Evolutionary conservation across 2,113 vertebrate species (phyloP).

Genomic region (Uropsilus gracilis): DNA sequence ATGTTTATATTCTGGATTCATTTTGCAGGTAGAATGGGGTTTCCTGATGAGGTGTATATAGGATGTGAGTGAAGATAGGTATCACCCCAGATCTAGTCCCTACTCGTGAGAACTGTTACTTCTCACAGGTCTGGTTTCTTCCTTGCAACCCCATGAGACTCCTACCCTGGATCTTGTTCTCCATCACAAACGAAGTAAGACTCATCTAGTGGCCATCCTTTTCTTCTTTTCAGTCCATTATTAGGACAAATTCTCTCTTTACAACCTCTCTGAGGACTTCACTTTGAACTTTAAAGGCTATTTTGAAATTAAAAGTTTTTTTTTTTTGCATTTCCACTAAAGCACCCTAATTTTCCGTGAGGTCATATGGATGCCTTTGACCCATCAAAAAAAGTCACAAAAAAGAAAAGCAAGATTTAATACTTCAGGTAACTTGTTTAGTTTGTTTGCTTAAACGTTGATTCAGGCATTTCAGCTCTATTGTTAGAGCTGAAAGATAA

Average conservation of each 20-base stretch:
- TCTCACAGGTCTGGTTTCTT: neutral
- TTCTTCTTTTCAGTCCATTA: neutral
- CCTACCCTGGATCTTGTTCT: neutral
- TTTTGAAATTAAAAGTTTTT: conserved; percentile 42
- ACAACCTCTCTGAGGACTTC: neutral
- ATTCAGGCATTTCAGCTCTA: neutral
- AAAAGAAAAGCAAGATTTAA: neutral
- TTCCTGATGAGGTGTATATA: neutral
- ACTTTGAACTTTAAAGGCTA: neutral
- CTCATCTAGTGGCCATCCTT: too few relatives aligned
- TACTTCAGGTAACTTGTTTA: conserved; percentile 33
- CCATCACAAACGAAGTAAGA: neutral
- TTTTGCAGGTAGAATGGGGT: neutral
- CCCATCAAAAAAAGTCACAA: neutral
- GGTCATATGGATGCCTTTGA: neutral
- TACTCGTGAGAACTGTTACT: neutral
- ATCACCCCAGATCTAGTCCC: neutral
- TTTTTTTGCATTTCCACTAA: conserved; percentile 1
- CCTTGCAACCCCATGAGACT: neutral
- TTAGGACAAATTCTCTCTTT: neutral
- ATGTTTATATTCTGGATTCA: neutral
- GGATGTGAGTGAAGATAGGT: neutral
- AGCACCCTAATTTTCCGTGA: conserved; percentile 31
- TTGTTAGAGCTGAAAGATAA: neutral
- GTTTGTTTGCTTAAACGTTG: conserved; percentile 7